phyloP scores from a whole-genome alignment of 2,888 invertebrate species.

The Tipula unca region DNA sequence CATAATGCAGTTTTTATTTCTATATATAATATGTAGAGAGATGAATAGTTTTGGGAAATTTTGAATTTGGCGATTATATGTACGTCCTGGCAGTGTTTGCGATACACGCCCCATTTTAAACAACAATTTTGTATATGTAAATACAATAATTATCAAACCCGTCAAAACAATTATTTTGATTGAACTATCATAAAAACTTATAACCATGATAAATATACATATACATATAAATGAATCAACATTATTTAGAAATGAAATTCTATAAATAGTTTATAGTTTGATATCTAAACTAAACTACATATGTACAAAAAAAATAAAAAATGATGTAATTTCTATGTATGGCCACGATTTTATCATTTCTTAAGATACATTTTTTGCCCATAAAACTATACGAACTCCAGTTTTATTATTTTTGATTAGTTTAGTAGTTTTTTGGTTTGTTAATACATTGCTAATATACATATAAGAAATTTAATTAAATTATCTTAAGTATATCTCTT shows the following conservation, averaged over 20 bases:
- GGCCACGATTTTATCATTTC: slow-evolving; percentile 14
- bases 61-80: background rate
- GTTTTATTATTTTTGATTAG: background rate
- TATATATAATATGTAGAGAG: background rate
- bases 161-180: background rate
- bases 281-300: background rate
- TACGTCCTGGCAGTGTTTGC: background rate
- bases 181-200: background rate
- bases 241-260: background rate
- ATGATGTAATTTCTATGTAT: slow-evolving; percentile 14
- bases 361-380: background rate
- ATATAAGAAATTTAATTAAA: background rate
- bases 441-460: background rate
- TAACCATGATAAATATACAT: background rate
- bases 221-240: background rate
- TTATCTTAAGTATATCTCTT: background rate
- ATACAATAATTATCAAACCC: background rate
- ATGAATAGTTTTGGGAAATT: background rate
- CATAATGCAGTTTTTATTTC: background rate
- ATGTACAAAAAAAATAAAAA: background rate
- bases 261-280: background rate
- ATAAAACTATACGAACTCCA: background rate
- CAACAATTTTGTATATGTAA: too few species aligned
- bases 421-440: background rate
- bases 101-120: background rate